phyloP scores from a whole-genome alignment of 2,113 vertebrate genomes.

The Blennius ocellaris region DNA sequence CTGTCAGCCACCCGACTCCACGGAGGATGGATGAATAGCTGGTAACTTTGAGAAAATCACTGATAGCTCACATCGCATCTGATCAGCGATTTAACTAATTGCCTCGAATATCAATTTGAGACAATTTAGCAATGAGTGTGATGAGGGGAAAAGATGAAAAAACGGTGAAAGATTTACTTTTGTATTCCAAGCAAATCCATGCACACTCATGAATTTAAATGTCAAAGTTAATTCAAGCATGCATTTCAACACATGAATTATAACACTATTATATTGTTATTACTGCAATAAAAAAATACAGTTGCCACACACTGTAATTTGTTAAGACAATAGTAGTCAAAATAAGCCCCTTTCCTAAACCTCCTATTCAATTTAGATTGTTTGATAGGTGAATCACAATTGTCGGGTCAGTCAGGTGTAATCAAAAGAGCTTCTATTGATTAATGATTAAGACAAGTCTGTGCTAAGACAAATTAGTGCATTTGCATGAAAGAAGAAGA shows the following conservation, averaged over 20 bases:
- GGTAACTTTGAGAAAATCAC: slow-evolving; percentile 84
- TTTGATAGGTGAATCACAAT: slow-evolving; percentile 25
- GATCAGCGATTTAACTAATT: slow-evolving; percentile 81
- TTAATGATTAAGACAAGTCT: slow-evolving; percentile 9
- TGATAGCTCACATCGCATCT: slow-evolving; percentile 82
- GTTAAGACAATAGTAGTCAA: slow-evolving; percentile 25
- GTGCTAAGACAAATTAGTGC: slow-evolving; percentile 18
- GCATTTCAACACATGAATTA: slow-evolving; percentile 77
- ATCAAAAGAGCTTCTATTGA: slow-evolving; percentile 20
- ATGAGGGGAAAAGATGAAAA: slow-evolving; percentile 31
- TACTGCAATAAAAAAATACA: slow-evolving; percentile 12
- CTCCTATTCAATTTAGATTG: slow-evolving; percentile 31
- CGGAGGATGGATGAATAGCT: slow-evolving; percentile 85
- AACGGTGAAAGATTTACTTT: slow-evolving; percentile 72
- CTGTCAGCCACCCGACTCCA: slow-evolving; percentile 83
- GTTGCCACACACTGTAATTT: not conserved
- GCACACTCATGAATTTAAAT: slow-evolving; percentile 73
- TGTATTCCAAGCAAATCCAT: slow-evolving; percentile 66
- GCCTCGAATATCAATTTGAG: slow-evolving; percentile 82
- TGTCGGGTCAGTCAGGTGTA: not conserved
- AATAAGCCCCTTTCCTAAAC: slow-evolving; percentile 2
- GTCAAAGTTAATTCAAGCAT: slow-evolving; percentile 66
- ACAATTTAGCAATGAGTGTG: slow-evolving; percentile 74
- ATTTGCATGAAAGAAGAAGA: slow-evolving; percentile 9
- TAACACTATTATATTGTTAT: slow-evolving; percentile 58